Percentiles rank a stretch among this genome's conserved stretches.
These are phyloP conservation scores for Pseudochromis fuscus DNA, from an alignment of 2,797 vertebrate genomes.

Conservation along the genomic window DNA sequence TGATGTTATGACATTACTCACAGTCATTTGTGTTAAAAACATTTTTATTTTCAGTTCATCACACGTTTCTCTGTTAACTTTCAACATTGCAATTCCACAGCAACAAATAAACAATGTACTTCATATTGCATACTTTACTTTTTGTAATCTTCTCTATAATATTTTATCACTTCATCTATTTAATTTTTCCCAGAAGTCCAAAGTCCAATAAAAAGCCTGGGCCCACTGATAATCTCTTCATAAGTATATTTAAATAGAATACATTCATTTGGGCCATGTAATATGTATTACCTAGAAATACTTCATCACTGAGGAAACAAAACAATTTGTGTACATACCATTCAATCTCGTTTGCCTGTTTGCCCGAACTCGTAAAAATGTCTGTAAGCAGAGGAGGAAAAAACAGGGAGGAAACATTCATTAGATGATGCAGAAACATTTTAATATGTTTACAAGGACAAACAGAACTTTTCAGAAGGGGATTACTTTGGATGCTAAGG, in stretches of 20 bases:
- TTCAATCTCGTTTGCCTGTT: conserved; percentile 99
- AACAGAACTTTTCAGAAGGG: conserved; percentile 1
- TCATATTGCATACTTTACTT: not conserved
- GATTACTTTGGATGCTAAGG: conserved; percentile 83
- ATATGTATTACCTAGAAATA: too few species aligned
- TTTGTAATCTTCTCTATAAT: not conserved
- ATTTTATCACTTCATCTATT: not conserved
- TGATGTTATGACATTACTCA: conserved; percentile 3
- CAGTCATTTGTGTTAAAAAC: not conserved
- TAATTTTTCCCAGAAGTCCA: too few species aligned
- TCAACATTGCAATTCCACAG: not conserved
- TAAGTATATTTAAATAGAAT: not conserved
- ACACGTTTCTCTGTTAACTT: not conserved
- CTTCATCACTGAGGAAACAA: not conserved
- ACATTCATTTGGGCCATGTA: too few species aligned
- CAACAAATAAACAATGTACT: not conserved
- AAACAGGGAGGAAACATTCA: conserved; percentile 54
- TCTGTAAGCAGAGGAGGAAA: conserved; percentile 85
- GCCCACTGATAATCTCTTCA: not conserved
- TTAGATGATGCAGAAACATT: conserved; percentile 56
- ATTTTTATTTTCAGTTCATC: not conserved
- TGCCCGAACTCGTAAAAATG: conserved; percentile 97
- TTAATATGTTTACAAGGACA: not conserved
- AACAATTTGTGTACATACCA: conserved; percentile 87
- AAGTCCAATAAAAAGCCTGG: not conserved